Conservation (phyloP, 2,113 vertebrate species). For the Alaudala cheleensis region DNA sequence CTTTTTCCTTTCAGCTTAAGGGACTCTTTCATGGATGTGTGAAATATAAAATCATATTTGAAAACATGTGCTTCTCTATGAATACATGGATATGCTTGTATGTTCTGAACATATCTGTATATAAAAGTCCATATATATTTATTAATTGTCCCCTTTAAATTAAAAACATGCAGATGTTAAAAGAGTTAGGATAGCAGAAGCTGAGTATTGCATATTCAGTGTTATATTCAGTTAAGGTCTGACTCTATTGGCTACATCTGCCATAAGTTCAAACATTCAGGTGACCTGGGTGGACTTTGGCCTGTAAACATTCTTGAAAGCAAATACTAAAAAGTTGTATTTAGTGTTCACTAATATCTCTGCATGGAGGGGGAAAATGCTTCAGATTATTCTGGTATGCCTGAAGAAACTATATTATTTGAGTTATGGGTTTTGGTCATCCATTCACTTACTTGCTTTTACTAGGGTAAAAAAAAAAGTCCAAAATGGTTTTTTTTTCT, state of each 20-base stretch:
- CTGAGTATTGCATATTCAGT: background rate
- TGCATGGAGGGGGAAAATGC: background rate
- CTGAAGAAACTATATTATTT: background rate
- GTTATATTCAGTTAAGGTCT: background rate
- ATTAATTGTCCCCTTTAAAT: background rate
- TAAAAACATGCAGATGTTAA: background rate
- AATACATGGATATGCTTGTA: background rate
- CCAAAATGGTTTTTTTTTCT: background rate
- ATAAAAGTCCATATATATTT: background rate
- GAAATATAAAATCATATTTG: background rate
- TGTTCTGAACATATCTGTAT: background rate
- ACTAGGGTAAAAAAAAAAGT: accelerated
- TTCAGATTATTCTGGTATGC: background rate
- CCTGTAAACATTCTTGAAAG: background rate
- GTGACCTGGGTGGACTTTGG: background rate
- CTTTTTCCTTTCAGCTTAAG: background rate
- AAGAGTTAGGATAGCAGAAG: background rate
- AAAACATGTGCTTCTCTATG: background rate
- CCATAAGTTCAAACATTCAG: background rate
- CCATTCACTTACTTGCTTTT: background rate
- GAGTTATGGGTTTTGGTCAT: background rate
- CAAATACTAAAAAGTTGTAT: background rate
- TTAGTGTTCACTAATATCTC: background rate
- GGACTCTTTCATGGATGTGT: background rate
- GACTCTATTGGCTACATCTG: background rate